These are phyloP conservation scores for Oxyruncus cristatus DNA, from an alignment of 2,113 vertebrate species.

Conservation along the genomic window DNA sequence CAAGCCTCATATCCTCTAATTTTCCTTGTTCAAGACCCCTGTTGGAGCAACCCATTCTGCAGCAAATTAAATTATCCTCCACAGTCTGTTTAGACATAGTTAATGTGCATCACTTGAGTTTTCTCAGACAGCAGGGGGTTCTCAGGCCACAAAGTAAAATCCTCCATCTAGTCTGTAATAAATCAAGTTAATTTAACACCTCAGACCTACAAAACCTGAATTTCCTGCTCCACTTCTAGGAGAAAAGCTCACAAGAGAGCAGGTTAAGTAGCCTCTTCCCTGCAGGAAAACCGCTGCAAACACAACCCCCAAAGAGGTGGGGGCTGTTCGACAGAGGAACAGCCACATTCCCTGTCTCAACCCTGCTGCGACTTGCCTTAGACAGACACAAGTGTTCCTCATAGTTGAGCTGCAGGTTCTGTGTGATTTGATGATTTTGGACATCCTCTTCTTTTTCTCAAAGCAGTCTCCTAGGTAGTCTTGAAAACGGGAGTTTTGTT, in stretches of 20 bases:
- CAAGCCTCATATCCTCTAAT: neutral
- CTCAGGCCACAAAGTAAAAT: conserved; percentile 15
- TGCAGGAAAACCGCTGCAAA: neutral
- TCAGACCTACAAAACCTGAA: neutral
- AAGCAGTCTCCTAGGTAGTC: neutral
- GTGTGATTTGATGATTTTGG: neutral
- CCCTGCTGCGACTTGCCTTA: neutral
- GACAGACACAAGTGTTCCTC: neutral
- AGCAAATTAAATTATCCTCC: conserved; percentile 11
- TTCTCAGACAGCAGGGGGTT: neutral
- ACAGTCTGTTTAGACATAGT: neutral
- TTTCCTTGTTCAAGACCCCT: neutral
- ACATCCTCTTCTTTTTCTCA: neutral
- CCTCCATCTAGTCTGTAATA: neutral
- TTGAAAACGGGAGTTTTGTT: neutral
- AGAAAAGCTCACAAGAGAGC: neutral
- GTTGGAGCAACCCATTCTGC: neutral
- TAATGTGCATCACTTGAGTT: neutral
- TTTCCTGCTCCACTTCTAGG: neutral
- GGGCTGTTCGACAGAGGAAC: neutral
- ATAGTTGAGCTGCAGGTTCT: neutral
- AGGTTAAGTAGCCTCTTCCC: neutral
- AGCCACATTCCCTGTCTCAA: neutral
- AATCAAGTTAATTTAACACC: conserved; percentile 14
- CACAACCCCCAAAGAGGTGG: neutral